phyloP scores from a whole-genome alignment of 2,797 vertebrate genomes.

The Neosilurus mollespiculum region DNA sequence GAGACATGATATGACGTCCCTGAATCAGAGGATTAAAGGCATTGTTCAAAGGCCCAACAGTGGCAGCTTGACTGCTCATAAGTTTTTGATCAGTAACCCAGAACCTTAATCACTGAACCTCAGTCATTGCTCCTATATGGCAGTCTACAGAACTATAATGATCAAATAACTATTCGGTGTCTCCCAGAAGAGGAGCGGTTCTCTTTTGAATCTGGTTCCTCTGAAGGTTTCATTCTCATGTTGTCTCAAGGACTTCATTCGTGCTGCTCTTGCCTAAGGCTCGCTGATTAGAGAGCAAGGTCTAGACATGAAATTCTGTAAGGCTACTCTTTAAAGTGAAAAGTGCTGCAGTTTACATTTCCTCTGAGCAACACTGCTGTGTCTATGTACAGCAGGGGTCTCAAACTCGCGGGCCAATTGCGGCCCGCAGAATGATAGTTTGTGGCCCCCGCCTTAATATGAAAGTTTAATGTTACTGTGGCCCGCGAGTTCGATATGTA shows the following conservation, averaged over 20 bases:
- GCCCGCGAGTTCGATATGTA: too few relatives aligned
- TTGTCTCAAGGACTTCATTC: not conserved
- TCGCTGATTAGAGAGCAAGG: not conserved
- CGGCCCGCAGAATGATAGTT: too few relatives aligned
- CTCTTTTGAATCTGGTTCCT: not conserved
- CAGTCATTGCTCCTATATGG: not conserved
- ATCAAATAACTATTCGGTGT: not conserved
- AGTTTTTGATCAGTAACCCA: slow-evolving; percentile 6
- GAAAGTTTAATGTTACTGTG: too few relatives aligned
- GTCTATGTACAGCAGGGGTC: not conserved
- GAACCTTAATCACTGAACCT: slow-evolving; percentile 2
- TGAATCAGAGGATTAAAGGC: slow-evolving; percentile 6
- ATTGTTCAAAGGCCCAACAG: not conserved
- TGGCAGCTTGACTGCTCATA: not conserved
- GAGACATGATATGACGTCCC: not conserved
- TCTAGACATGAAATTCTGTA: not conserved
- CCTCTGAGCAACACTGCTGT: not conserved
- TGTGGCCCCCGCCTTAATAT: too few relatives aligned
- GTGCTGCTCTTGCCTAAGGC: not conserved
- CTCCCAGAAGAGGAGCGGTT: not conserved
- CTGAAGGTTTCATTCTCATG: not conserved
- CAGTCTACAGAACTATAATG: not conserved
- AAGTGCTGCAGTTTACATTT: not conserved
- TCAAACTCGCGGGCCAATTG: too few relatives aligned
- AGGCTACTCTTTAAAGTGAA: not conserved